These are phyloP conservation scores for Creontiades dilutus DNA, from an alignment of 2,888 invertebrate genomes.

Conservation along the genomic window DNA sequence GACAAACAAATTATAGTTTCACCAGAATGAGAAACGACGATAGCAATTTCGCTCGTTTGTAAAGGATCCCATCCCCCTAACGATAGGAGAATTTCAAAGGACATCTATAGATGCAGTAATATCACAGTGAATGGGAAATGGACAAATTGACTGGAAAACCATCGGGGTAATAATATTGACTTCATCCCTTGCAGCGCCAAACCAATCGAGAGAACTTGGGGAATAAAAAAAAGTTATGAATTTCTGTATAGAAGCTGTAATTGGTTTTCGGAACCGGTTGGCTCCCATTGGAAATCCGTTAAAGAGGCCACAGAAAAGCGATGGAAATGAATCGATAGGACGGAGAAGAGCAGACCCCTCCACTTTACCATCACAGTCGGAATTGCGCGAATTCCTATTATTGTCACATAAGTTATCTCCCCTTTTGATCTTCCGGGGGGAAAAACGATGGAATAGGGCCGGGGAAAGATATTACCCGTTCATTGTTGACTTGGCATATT, in stretches of 20 bases:
- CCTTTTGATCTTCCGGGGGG: conserved; percentile 62
- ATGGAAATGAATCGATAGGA: conserved; percentile 68
- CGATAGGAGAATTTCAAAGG: conserved; percentile 8
- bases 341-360: neutral
- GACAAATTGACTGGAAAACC: conserved; percentile 26
- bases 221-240: conserved; percentile 53
- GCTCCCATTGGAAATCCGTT: conserved; percentile 60
- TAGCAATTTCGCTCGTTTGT: neutral
- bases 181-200: conserved; percentile 38
- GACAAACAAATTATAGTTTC: neutral
- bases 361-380: conserved; percentile 5
- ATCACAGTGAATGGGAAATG: neutral
- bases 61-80: neutral
- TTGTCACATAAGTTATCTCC: conserved; percentile 71
- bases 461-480: conserved; percentile 65
- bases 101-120: conserved; percentile 23
- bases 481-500: conserved; percentile 68
- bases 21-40: neutral
- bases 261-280: conserved; percentile 58
- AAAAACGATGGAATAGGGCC: conserved; percentile 9
- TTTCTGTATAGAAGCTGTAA: conserved; percentile 58
- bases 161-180: conserved; percentile 43
- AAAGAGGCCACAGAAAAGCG: conserved; percentile 57
- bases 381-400: conserved; percentile 69
- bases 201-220: conserved; percentile 25